Evolutionary conservation across 1,140 invertebrate genomes (phyloP).

Genomic region (Stegodyphus dumicola): DNA sequence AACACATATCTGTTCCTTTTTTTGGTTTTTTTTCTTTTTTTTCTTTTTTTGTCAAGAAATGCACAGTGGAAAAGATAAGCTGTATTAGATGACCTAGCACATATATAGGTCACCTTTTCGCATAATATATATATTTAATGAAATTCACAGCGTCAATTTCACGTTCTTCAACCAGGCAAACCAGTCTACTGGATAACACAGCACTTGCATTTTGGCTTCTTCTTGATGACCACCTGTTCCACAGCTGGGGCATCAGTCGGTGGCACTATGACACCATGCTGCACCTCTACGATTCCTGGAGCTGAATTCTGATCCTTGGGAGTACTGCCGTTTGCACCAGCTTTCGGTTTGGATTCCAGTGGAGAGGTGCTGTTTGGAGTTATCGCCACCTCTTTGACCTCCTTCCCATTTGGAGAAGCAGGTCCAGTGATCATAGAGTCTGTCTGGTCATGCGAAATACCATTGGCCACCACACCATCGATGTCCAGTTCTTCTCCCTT

Average conservation of each 20-base stretch:
- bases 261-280: constrained; percentile 77
- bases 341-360: constrained; percentile 1
- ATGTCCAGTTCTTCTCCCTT: constrained; percentile 65
- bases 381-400: constrained; percentile 8
- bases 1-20: not conserved
- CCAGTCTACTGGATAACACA: constrained; percentile 82
- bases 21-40: too few relatives aligned
- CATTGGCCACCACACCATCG: constrained; percentile 13
- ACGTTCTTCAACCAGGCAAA: not conserved
- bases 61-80: constrained; percentile 4
- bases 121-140: constrained; percentile 1
- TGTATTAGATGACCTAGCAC: not conserved
- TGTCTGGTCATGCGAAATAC: not conserved
- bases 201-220: constrained; percentile 90
- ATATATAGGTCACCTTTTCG: constrained; percentile 4
- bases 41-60: not conserved
- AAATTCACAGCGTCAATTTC: not conserved
- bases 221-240: constrained; percentile 87
- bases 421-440: not conserved
- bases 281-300: constrained; percentile 76
- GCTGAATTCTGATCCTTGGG: constrained; percentile 10
- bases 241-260: constrained; percentile 81
- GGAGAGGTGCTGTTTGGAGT: not conserved
- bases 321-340: constrained; percentile 39
- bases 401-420: constrained; percentile 63